These are phyloP conservation scores for Orthonevra nobilis DNA, from an alignment of 2,888 invertebrate species.

Conservation along the genomic window DNA sequence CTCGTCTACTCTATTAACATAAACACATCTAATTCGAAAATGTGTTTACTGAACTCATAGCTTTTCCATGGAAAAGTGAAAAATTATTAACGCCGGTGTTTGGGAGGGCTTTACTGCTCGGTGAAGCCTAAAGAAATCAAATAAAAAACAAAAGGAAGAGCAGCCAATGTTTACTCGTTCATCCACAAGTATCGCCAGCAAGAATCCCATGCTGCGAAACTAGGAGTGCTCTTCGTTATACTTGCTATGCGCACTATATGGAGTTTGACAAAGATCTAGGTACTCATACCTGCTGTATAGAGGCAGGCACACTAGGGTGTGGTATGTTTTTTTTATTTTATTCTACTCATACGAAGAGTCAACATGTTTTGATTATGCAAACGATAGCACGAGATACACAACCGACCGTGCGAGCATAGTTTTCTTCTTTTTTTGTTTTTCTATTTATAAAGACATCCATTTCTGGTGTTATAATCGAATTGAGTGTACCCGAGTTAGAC, in stretches of 20 bases:
- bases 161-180: conserved; percentile 38
- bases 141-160: neutral
- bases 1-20: neutral
- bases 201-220: conserved; percentile 14
- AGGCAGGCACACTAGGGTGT: neutral
- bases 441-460: conserved; percentile 22
- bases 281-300: too few species aligned
- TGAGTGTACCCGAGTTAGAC: conserved; percentile 13
- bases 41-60: conserved; percentile 36
- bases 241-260: neutral
- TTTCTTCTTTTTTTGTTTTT: neutral
- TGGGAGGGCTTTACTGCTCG: too few species aligned
- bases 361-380: conserved; percentile 58
- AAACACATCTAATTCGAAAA: conserved; percentile 37
- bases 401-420: neutral
- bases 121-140: neutral
- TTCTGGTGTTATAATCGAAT: conserved; percentile 40
- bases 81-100: conserved; percentile 38
- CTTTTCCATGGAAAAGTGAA: conserved; percentile 32
- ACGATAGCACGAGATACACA: neutral
- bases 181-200: conserved; percentile 10
- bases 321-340: conserved; percentile 13
- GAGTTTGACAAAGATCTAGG: too few species aligned
- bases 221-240: conserved; percentile 8
- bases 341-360: conserved; percentile 35